phyloP scores from a whole-genome alignment of 64 coral and sea anemone species.

The Acropora yongei region DNA sequence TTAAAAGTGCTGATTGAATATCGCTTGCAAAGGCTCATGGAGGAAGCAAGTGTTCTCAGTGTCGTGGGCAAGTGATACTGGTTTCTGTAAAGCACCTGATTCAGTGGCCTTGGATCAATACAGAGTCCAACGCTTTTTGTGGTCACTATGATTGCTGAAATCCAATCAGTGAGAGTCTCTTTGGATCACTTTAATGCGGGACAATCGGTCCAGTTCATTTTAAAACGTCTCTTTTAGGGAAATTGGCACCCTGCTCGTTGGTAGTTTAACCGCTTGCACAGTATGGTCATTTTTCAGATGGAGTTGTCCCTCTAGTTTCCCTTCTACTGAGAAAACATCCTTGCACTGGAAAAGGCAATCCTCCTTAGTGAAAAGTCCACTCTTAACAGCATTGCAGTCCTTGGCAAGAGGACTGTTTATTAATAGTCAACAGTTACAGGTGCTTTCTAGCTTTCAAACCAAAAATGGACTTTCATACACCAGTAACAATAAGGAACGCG shows the following conservation, averaged over 20 bases:
- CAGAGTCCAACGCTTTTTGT: neutral
- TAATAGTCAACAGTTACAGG: neutral
- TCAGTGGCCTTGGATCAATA: too few species aligned
- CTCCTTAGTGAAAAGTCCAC: neutral
- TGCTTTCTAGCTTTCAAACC: neutral
- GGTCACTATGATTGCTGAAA: neutral
- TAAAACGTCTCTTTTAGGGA: neutral
- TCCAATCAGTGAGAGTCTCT: neutral
- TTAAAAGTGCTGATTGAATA: too few species aligned
- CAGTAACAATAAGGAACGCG: neutral
- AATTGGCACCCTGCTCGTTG: conserved; percentile 1
- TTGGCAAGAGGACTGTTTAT: neutral
- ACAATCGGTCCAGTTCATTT: conserved; percentile 24
- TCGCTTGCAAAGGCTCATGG: too few species aligned
- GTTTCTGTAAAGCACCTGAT: too few species aligned
- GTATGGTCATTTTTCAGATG: conserved; percentile 1
- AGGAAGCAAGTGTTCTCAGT: too few species aligned
- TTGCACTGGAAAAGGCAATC: neutral
- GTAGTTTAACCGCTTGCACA: conserved; percentile 8
- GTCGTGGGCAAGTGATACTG: too few species aligned
- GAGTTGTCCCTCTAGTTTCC: neutral
- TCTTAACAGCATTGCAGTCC: conserved; percentile 7
- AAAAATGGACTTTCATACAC: neutral
- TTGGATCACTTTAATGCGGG: conserved; percentile 14
- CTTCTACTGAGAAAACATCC: neutral